Base-by-base conservation (phyloP, 2,888 invertebrate genomes). In the Sinopyrophorus schimmeli region DNA sequence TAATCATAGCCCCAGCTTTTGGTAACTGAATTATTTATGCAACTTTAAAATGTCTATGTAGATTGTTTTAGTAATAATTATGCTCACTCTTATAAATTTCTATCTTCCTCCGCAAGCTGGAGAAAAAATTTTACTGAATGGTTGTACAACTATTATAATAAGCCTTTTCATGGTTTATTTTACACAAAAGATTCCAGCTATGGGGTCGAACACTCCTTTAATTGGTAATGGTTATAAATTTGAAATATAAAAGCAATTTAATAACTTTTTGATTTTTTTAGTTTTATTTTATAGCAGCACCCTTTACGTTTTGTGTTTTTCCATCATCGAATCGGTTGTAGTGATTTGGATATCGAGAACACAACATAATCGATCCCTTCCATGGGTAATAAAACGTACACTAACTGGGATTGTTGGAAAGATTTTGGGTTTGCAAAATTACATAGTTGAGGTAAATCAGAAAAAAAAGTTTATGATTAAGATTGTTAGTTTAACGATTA, bases 101-200 rank as follows among this genome's bases (percentile, higher is more conserved):
- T 82, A 82, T 81, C 61, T 86, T 31, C 84, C 85, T 1, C 82
- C 84, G 0, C 79, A 81, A 58, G 79, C 83, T 57, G 82, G 81
- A 9, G 84, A 84, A 65, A 84, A 85, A 67, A 75, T 85, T 12
- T 67, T 80, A 7, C 65, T 84, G 10, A 82, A 80, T 56, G 80
- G 80, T 4, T 74, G 79, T 38, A 79, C 80, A 5, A 76, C 81
- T 7, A 64, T 85, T 1, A 75, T 84, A 31, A 79, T 82, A 24
- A 76, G 78, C n/a, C 69, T 82, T 10, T 82, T 81, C 61, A 74
- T 86, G 43, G 73, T 83, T 63, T 84, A 82, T 66, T 83, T 85
- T 62, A 77, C 80, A 0, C 77, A 79, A 49, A 77, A 80, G 62
- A 66, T 82, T 37, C 80, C 81, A 6, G 74, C 79, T 1, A 73